Base-by-base conservation (phyloP, 2,888 invertebrate species). In the Deilephila elpenor region DNA sequence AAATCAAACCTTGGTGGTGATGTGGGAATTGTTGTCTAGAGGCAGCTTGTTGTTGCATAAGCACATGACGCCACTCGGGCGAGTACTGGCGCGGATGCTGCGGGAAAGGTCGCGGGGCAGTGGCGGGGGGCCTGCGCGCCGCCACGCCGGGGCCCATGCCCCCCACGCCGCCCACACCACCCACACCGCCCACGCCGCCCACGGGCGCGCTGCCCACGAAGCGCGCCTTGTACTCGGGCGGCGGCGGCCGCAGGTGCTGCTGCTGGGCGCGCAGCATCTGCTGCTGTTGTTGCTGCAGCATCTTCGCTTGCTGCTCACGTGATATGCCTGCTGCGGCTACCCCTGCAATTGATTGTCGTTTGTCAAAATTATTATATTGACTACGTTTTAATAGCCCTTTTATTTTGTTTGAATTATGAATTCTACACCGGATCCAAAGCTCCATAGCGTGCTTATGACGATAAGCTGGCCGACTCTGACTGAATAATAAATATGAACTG, bases 181-280 rank as follows among this genome's bases (percentile, higher is more conserved):
- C 32, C 32, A 32, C 32, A 20, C 7, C 7, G 8, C 76, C 76
- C 70, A 72, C 77, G 11, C 95, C 85, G 32, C 75, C 87, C 59
- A 71, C 76, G 29, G 51, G 78, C 20, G 71, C 79, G 8, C 77
- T 77, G 84, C 91, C 90, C 87, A 88, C 95, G 91, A 93, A 96
- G 81, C 95, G 95, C 84, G 97, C 96, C 90, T 98, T 98, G 91
- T 98, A 98, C 89, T 98, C 98, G 3, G 98, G 98, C 61, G 98
- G 98, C 32, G 98, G 98, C 44, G 98, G 97, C 72, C 97, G 95
- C 93, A 91, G 91, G 82, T 93, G 93, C 77, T 93, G 92, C 78
- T 94, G 95, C 80, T 96, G 96, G 19, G 95, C 95, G 37, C 95
- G 91, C 79, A 96, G 80, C 94, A 96, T 95, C 83, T 97, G 96